Base-by-base conservation (phyloP, 2,797 vertebrate species). In the Hoplostethus atlanticus region DNA sequence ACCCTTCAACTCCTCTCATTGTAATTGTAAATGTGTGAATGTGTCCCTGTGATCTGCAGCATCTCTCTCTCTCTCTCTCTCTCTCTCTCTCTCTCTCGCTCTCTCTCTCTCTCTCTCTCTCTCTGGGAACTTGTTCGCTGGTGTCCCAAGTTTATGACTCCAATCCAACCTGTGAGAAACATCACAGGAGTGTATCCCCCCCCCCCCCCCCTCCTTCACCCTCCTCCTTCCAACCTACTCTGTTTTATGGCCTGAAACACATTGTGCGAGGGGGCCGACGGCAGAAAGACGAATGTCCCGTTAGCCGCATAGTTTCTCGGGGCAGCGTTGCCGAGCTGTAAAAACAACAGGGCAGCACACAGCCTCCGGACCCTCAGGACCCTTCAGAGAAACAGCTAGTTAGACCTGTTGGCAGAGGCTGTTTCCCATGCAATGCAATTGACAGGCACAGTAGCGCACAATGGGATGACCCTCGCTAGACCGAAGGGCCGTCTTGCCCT, bases 91-190 rank as follows among this genome's bases (percentile, higher is more conserved):
- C 34, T 28, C 31, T 54, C 55, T 54, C 36, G 48, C 42, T 58
- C 28, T 25, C 31, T 28, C 16, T 60, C 38, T 40, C 34, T 28
- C 31, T 54, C 55, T 54, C 36, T 54, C 42, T 58, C 28, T 25
- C 31, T 28, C 16, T 80, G 76, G 68, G 80, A 85, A 79, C 81
- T 79, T 46, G 69, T 76, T 59, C 3, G 2, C 59, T 46, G 62
- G 67, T 60, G 74, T 87, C 71, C 38, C 0, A 66, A 7, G 9
- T 90, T 91, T 86, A 89, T 77, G 69, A 85, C 81, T 81, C 76
- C 54, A 54, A 77, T 70, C 51, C 79, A 78, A 92, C 87, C 84
- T 91, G 89, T 90, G 89, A 91, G 84, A 89, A 90, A 84, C 85
- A 85, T 90, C 87, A 85, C 86, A 86, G 68, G 73, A 71, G 67